Percentiles rank a stretch among this genome's conserved stretches.
Conservation (phyloP, 1,140 invertebrate species). For the Gerris buenoi region DNA sequence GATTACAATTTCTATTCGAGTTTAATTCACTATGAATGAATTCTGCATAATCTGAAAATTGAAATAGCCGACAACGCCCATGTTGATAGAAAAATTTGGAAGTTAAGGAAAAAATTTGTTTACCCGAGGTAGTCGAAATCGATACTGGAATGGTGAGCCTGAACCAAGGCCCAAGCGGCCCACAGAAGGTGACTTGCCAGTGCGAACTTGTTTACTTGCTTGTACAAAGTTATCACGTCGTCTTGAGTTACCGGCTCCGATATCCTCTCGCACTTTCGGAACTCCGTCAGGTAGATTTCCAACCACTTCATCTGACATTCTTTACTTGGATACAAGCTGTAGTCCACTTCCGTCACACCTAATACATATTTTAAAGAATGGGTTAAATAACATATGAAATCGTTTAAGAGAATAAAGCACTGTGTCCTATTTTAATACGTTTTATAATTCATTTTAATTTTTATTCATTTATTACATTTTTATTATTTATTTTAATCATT, state of each 20-base stretch:
- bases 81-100: too few relatives aligned
- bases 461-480: not conserved
- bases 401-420: not conserved
- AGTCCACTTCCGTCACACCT: slow-evolving; percentile 61
- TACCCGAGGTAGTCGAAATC: slow-evolving; percentile 89
- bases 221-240: slow-evolving; percentile 52
- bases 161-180: slow-evolving; percentile 84
- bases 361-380: too few relatives aligned
- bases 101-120: slow-evolving; percentile 31
- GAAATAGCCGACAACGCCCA: too few relatives aligned
- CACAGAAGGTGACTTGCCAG: slow-evolving; percentile 77
- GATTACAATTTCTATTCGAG: too few relatives aligned
- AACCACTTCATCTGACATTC: slow-evolving; percentile 74
- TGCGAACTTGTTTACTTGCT: slow-evolving; percentile 64
- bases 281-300: slow-evolving; percentile 51
- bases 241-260: slow-evolving; percentile 29
- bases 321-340: slow-evolving; percentile 58
- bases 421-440: not conserved
- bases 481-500: not conserved
- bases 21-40: too few relatives aligned
- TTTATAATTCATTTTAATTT: not conserved
- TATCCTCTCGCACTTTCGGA: slow-evolving; percentile 30
- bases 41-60: too few relatives aligned
- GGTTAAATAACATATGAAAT: not conserved
- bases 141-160: slow-evolving; percentile 76